Conservation (phyloP, 2,797 vertebrate species). For the Falco rusticolus region DNA sequence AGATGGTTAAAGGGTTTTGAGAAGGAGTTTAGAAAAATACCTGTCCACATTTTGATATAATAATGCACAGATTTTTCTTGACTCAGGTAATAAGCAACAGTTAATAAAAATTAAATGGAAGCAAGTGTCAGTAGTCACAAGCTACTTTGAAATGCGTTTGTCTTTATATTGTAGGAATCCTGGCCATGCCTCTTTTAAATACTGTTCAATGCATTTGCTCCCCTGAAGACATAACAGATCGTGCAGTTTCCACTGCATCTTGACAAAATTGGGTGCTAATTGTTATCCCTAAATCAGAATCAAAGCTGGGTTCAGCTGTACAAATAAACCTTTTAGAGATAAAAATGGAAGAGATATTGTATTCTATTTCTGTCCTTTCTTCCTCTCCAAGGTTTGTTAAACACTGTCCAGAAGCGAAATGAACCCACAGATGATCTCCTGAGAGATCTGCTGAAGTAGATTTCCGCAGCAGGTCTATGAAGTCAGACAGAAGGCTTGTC, state of each 20-base stretch:
- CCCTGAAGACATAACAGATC: not conserved
- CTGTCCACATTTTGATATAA: slow-evolving; percentile 28
- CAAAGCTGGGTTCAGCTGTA: not conserved
- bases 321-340: not conserved
- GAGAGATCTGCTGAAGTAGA: not conserved
- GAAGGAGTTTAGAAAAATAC: slow-evolving; percentile 2
- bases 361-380: not conserved
- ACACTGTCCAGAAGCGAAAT: not conserved
- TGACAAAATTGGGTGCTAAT: not conserved
- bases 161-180: not conserved
- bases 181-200: not conserved
- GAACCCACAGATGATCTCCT: not conserved
- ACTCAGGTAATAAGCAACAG: slow-evolving; percentile 35
- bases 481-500: rapidly evolving
- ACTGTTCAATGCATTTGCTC: not conserved
- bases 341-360: not conserved
- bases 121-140: not conserved
- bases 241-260: not conserved
- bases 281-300: not conserved
- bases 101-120: slow-evolving; percentile 61
- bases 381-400: not conserved
- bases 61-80: slow-evolving; percentile 31
- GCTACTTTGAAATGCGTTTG: slow-evolving; percentile 14
- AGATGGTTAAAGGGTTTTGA: not conserved
- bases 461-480: not conserved